Conservation (phyloP, 1,140 invertebrate species). For the Acromyrmex echinatior region DNA sequence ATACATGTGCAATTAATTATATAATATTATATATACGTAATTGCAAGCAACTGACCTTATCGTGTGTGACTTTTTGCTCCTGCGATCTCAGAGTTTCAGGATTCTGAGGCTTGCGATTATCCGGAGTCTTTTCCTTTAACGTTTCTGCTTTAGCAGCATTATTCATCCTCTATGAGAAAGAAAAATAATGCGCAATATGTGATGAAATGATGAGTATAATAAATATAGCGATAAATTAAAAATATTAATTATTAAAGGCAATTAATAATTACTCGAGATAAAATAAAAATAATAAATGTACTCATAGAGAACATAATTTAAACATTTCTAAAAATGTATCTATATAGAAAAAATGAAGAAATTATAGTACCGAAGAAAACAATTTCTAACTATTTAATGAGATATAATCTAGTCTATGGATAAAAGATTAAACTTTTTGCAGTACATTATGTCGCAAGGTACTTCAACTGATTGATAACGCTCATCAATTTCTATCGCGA, state of each 20-base stretch:
- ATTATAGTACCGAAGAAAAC: background rate
- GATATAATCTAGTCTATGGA: background rate
- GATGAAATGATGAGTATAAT: background rate
- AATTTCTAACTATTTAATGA: background rate
- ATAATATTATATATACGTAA: background rate
- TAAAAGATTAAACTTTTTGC: constrained; percentile 27
- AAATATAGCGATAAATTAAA: background rate
- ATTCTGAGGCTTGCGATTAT: constrained; percentile 79
- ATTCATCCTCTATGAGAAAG: constrained; percentile 78
- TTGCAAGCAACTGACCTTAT: constrained; percentile 80
- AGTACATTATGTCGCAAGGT: background rate
- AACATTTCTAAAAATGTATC: background rate
- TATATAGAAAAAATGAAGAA: background rate
- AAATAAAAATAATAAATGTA: background rate
- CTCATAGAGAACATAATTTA: background rate
- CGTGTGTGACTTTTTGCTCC: constrained; percentile 84
- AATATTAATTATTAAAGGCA: constrained; percentile 1
- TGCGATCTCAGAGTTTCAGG: constrained; percentile 79
- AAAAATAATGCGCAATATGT: background rate
- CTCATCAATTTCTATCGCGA: constrained; percentile 9
- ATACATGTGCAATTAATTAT: background rate
- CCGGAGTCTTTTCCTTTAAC: constrained; percentile 73
- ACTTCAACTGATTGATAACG: constrained; percentile 33
- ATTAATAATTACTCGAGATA: background rate
- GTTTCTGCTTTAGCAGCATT: constrained; percentile 74